Evolutionary conservation across 1,140 invertebrate genomes (phyloP).

Genomic region (Druon quercuslanigerum): DNA sequence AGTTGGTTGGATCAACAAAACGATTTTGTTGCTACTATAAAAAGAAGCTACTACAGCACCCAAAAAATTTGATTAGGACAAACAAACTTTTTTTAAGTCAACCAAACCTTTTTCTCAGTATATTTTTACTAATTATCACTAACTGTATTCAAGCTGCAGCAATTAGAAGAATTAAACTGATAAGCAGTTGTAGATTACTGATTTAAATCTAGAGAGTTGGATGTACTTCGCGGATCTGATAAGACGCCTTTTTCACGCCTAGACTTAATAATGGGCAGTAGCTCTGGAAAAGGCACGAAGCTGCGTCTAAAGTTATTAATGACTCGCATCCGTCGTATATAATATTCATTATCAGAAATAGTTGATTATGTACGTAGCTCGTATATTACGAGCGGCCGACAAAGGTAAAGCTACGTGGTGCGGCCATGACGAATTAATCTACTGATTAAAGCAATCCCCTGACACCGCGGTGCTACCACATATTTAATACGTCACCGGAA

Average conservation of each 20-base stretch:
- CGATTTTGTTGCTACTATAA: no score
- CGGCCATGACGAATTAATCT: slow-evolving; percentile 75
- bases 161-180: no score
- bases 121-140: no score
- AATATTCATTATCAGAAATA: slow-evolving; percentile 75
- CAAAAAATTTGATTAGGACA: no score
- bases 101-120: no score
- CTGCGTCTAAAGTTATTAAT: slow-evolving; percentile 69
- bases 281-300: slow-evolving; percentile 58
- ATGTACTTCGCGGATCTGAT: slow-evolving; percentile 39
- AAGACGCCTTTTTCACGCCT: background rate
- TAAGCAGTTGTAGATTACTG: no score
- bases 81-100: no score
- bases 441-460: slow-evolving; percentile 74
- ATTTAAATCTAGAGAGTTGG: no score
- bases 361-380: slow-evolving; percentile 74
- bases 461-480: slow-evolving; percentile 70
- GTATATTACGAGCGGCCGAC: slow-evolving; percentile 72
- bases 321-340: slow-evolving; percentile 69
- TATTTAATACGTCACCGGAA: slow-evolving; percentile 73
- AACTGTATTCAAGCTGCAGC: no score
- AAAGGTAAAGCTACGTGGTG: slow-evolving; percentile 70
- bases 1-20: no score
- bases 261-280: background rate
- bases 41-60: no score